Conservation (phyloP, 2,888 invertebrate species). For the Lysandra bellargus region DNA sequence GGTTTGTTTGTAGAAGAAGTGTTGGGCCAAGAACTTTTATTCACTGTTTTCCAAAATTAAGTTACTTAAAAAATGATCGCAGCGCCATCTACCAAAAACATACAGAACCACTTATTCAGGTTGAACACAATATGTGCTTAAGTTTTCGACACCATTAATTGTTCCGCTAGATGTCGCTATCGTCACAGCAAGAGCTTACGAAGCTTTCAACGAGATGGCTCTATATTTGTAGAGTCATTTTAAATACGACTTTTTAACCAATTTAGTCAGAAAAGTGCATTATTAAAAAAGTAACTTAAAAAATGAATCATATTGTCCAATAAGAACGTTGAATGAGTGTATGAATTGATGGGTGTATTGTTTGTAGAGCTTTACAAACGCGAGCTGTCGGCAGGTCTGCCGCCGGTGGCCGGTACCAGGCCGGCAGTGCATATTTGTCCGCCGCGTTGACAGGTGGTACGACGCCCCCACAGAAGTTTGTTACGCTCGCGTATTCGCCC, state of each 20-base stretch:
- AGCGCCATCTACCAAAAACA: slow-evolving; percentile 7
- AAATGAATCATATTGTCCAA: not conserved
- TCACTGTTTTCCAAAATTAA: not conserved
- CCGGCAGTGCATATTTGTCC: slow-evolving; percentile 73
- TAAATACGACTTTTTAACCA: slow-evolving; percentile 41
- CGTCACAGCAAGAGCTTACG: slow-evolving; percentile 9
- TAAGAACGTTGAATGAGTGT: not conserved
- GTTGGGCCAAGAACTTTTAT: too few relatives aligned
- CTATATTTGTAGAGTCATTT: slow-evolving; percentile 24
- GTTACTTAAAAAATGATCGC: not conserved
- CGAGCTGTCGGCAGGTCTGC: slow-evolving; percentile 45
- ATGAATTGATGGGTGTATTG: not conserved
- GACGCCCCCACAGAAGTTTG: slow-evolving; percentile 55
- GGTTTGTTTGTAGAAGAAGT: too few relatives aligned
- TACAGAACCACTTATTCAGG: not conserved
- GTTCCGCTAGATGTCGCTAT: slow-evolving; percentile 9
- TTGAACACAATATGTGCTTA: not conserved
- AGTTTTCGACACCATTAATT: not conserved
- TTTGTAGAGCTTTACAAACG: slow-evolving; percentile 48
- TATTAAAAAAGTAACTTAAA: not conserved
- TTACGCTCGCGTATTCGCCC: slow-evolving; percentile 68
- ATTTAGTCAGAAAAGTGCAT: not conserved
- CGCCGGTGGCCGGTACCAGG: slow-evolving; percentile 55
- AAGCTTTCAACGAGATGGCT: slow-evolving; percentile 16
- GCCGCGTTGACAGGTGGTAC: slow-evolving; percentile 71